Conservation (phyloP, 2,113 vertebrate species). For the Pavo muticus region DNA sequence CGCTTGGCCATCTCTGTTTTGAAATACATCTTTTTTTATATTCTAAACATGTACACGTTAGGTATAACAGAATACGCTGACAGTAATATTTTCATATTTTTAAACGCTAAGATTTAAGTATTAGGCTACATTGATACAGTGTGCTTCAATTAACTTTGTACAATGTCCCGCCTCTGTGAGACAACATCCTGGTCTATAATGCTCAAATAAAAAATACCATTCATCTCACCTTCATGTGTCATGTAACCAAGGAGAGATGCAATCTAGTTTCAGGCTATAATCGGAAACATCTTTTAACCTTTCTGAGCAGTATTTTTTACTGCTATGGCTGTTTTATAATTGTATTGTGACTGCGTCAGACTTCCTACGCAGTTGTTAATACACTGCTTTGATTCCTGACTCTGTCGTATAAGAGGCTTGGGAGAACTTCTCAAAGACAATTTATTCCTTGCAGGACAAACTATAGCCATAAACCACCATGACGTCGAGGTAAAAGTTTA, state of each 20-base stretch:
- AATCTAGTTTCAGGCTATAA: neutral
- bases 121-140: neutral
- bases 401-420: neutral
- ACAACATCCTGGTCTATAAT: neutral
- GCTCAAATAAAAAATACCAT: neutral
- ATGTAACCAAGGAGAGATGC: neutral
- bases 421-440: neutral
- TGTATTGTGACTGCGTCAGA: neutral
- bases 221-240: neutral
- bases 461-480: neutral
- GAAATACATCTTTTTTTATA: neutral
- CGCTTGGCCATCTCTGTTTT: neutral
- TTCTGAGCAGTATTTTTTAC: neutral
- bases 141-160: neutral
- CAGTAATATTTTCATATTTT: neutral
- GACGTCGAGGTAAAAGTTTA: slow-evolving; percentile 33
- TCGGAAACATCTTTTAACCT: neutral
- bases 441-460: neutral
- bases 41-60: neutral
- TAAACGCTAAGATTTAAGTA: neutral
- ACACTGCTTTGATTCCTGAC: neutral
- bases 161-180: neutral
- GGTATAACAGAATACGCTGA: neutral
- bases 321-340: neutral
- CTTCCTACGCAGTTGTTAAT: neutral